Evolutionary conservation across 2,888 invertebrate species (phyloP), one percentile per base, ranked within the genome.

Genomic region (Melieria picta): DNA sequence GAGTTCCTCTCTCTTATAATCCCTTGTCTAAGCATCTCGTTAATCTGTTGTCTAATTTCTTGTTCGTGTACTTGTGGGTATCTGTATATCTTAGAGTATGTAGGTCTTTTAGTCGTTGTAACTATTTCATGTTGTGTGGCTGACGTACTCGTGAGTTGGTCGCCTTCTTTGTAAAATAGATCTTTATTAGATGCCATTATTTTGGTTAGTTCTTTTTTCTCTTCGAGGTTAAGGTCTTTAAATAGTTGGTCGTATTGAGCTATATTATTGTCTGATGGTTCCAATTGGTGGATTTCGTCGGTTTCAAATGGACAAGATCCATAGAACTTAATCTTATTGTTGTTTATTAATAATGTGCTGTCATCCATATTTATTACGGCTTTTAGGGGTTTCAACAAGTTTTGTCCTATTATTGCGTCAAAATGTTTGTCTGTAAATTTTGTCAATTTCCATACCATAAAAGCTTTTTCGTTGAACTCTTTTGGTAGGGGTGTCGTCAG

Each of bases 381-480:
- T 48, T 42, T 50, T 43, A 71, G 6, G 11, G 71, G 55, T 48
- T 50, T 71, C 47, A 71, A 57, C 9, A 71, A 46, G 46, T 71
- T 71, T 66, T 65, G 57, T 9, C 66, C 71, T 42, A 66, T 52
- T n/a, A 71, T 65, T 50, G 52, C 64, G 13, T 71, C 71, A 30
- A 71, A 71, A 13, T 45, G 2, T 48, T 71, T 71, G 9, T 46
- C 45, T 30, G 60, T 47, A 56, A 70, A 65, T 10, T 65, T 42
- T 7, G 70, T 70, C 9, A 70, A 47, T 69, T 64, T 64, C 58
- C 65, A 71, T 46, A 11, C 46, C 47, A 63, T 63, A 16, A 7
- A 6, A 16, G 61, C 52, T 16, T 65, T 46, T 13, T 65, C 43
- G 11, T 50, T 64, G 64, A 70, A 70, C 48, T 70, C 50, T 11